Evolutionary conservation across 2,113 vertebrate genomes (phyloP).

Genomic region (Morone saxatilis): DNA sequence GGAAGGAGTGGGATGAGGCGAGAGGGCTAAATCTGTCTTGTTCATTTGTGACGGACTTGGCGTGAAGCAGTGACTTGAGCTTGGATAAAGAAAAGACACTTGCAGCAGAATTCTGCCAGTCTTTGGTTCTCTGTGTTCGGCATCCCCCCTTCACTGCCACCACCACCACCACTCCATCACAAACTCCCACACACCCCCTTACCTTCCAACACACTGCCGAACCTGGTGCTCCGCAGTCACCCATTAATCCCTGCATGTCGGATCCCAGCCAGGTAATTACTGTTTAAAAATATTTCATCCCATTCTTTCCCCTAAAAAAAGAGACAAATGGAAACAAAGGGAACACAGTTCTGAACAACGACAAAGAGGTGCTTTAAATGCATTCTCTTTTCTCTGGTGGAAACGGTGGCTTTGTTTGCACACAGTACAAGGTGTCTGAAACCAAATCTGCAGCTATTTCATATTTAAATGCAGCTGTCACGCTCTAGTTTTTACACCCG

Average conservation of each 20-base stretch:
- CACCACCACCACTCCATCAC: slow-evolving; percentile 47
- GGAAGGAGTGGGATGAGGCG: slow-evolving; percentile 67
- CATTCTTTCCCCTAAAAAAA: slow-evolving; percentile 89
- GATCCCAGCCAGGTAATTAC: slow-evolving; percentile 99
- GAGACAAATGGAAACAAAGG: slow-evolving; percentile 85
- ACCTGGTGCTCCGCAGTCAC: slow-evolving; percentile 94
- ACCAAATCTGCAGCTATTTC: slow-evolving; percentile 83
- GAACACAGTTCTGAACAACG: slow-evolving; percentile 82
- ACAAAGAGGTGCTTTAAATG: slow-evolving; percentile 85
- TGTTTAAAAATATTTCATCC: slow-evolving; percentile 99
- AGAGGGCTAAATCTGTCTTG: slow-evolving; percentile 78
- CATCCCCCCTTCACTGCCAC: slow-evolving; percentile 13
- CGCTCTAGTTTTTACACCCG: slow-evolving; percentile 79
- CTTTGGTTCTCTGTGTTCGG: slow-evolving; percentile 65
- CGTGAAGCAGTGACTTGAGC: slow-evolving; percentile 77
- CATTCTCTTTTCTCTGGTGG: slow-evolving; percentile 76
- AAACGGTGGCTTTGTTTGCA: slow-evolving; percentile 82
- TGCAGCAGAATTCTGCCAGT: slow-evolving; percentile 80
- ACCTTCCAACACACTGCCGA: slow-evolving; percentile 95
- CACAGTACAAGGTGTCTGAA: slow-evolving; percentile 84
- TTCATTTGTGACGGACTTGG: slow-evolving; percentile 83
- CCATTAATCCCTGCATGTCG: slow-evolving; percentile 98
- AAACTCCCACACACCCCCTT: slow-evolving; percentile 76
- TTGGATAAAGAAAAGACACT: slow-evolving; percentile 78
- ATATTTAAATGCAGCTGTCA: slow-evolving; percentile 87